Percentiles rank a stretch among this genome's conserved stretches.
phyloP scores from a whole-genome alignment of 2,797 vertebrate genomes.

The Myotis pilosus region DNA sequence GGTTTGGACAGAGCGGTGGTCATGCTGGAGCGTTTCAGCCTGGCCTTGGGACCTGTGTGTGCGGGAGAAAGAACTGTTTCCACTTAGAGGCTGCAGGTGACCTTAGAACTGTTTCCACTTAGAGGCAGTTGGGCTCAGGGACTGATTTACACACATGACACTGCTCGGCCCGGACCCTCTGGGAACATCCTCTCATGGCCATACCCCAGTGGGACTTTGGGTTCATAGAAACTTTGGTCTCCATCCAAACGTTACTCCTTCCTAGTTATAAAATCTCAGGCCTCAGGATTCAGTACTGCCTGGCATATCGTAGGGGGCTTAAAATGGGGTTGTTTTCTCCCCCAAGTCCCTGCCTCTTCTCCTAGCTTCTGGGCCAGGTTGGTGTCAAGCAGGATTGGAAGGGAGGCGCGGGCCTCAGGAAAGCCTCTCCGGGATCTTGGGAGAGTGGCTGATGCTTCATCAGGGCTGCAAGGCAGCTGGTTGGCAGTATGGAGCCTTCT shows the following conservation, averaged over 20 bases:
- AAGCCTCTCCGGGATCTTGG: neutral
- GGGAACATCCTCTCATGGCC: neutral
- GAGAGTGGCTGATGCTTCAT: neutral
- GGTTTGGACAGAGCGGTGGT: neutral
- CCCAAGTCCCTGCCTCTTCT: neutral
- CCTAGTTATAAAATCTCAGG: neutral
- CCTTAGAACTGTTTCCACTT: too few species aligned
- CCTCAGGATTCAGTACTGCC: neutral
- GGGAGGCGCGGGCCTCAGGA: neutral
- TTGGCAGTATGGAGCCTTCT: neutral
- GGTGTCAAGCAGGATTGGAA: neutral
- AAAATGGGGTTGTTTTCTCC: neutral
- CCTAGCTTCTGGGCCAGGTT: neutral
- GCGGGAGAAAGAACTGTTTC: neutral
- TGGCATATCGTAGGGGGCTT: neutral
- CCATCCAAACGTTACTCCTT: neutral
- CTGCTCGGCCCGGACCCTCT: rapidly evolving
- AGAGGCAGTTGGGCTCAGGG: neutral
- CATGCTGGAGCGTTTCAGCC: neutral
- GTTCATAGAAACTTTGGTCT: neutral
- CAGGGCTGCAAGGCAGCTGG: neutral
- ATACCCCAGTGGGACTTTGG: neutral
- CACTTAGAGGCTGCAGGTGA: neutral
- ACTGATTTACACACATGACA: rapidly evolving
- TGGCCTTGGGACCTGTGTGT: neutral